Evolutionary conservation across 1,140 invertebrate genomes (phyloP).

Genomic region (Thaumatotibia leucotreta): DNA sequence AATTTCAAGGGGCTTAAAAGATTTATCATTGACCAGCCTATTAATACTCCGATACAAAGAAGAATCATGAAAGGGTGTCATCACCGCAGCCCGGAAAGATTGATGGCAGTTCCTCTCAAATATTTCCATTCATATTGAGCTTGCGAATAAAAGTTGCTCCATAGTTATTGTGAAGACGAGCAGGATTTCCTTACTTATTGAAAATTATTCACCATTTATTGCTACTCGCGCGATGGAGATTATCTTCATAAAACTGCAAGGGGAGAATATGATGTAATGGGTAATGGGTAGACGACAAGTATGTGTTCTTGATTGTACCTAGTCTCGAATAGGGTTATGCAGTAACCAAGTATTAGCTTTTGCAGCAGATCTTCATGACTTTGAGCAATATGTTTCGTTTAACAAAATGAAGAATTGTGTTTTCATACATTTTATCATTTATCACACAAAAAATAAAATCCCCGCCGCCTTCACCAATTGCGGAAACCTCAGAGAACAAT

Average conservation of each 20-base stretch:
- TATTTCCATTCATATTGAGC: slow-evolving; percentile 28
- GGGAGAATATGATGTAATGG: no score
- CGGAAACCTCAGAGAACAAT: no score
- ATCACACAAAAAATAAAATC: no score
- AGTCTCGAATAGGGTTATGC: no score
- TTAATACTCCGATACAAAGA: slow-evolving; percentile 28
- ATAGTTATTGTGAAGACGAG: neutral
- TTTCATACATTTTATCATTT: no score
- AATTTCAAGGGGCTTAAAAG: slow-evolving; percentile 4
- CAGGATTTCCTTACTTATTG: slow-evolving; percentile 9
- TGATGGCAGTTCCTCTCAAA: slow-evolving; percentile 37
- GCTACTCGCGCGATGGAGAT: neutral
- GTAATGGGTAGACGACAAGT: no score
- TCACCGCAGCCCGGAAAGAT: slow-evolving; percentile 38
- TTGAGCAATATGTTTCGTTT: no score
- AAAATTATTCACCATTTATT: neutral
- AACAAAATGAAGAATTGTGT: no score
- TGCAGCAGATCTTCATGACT: no score
- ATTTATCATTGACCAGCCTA: slow-evolving; percentile 14
- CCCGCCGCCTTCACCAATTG: no score
- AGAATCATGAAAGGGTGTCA: slow-evolving; percentile 40
- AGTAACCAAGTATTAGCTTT: no score
- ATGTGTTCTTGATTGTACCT: no score
- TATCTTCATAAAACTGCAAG: neutral
- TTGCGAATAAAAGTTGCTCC: slow-evolving; percentile 24